These are phyloP conservation scores for Chrysodeixis includens DNA, from an alignment of 2,888 invertebrate genomes.

Conservation along the genomic window DNA sequence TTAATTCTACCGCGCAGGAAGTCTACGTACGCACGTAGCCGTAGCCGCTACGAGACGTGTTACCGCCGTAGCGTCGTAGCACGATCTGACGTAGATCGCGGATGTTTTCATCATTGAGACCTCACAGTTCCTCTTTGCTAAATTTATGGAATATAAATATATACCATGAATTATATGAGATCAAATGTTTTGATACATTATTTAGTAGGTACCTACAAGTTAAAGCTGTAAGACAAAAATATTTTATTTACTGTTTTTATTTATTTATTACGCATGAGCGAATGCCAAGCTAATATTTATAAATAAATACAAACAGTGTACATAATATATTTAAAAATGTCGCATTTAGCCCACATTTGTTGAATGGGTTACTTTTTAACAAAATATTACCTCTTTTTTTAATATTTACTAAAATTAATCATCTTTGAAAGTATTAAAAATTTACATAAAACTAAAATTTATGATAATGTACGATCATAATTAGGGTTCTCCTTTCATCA, in stretches of 20 bases:
- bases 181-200: background rate
- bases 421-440: background rate
- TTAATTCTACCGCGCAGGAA: constrained; percentile 24
- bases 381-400: no score
- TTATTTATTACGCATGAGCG: no score
- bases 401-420: background rate
- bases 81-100: constrained; percentile 56
- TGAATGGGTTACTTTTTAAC: no score
- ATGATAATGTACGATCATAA: background rate
- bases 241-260: no score
- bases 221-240: no score
- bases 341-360: no score
- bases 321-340: no score
- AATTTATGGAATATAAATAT: background rate
- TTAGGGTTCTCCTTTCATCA: background rate
- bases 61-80: constrained; percentile 70
- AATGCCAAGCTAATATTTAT: no score
- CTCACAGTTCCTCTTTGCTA: background rate
- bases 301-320: no score
- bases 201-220: no score
- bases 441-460: background rate
- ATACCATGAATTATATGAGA: background rate
- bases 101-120: constrained; percentile 17
- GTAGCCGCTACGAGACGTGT: constrained; percentile 65
- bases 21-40: constrained; percentile 56